Evolutionary conservation across 2,113 vertebrate species (phyloP).

Genomic region (Nanorana parkeri): DNA sequence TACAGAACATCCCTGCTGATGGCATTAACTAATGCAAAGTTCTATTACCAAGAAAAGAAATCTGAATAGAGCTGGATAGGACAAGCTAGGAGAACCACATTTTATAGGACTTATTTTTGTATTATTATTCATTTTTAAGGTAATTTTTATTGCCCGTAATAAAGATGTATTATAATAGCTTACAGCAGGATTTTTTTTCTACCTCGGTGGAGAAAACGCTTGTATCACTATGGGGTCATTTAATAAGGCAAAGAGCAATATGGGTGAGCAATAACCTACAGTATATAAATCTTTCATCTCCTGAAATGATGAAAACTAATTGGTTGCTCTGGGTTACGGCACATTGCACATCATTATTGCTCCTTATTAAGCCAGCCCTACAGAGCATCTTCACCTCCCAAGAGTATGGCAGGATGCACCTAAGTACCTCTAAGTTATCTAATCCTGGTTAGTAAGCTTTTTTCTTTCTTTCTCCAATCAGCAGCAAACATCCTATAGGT

Average conservation of each 20-base stretch:
- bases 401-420: background rate
- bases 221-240: background rate
- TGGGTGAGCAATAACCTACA: too few species aligned
- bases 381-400: background rate
- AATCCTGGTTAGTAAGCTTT: background rate
- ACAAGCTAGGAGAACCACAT: background rate
- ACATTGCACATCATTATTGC: too few species aligned
- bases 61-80: background rate
- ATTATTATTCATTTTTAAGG: background rate
- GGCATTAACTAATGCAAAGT: conserved; percentile 17
- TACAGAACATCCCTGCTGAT: conserved; percentile 44
- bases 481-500: conserved; percentile 35
- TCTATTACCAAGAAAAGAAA: background rate
- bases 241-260: too few species aligned
- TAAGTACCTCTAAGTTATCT: conserved; percentile 10
- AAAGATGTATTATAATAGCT: background rate
- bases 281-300: too few species aligned
- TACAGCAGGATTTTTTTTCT: conserved; percentile 24
- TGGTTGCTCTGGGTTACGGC: too few species aligned
- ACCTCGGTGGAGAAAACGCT: background rate
- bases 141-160: conserved; percentile 6
- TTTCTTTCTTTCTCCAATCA: conserved; percentile 31
- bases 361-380: too few species aligned
- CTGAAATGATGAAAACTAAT: too few species aligned
- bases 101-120: background rate